Evolutionary conservation across 2,888 invertebrate genomes (phyloP), one percentile per base, ranked within the genome.

Genomic region (Oeneis ivallda): DNA sequence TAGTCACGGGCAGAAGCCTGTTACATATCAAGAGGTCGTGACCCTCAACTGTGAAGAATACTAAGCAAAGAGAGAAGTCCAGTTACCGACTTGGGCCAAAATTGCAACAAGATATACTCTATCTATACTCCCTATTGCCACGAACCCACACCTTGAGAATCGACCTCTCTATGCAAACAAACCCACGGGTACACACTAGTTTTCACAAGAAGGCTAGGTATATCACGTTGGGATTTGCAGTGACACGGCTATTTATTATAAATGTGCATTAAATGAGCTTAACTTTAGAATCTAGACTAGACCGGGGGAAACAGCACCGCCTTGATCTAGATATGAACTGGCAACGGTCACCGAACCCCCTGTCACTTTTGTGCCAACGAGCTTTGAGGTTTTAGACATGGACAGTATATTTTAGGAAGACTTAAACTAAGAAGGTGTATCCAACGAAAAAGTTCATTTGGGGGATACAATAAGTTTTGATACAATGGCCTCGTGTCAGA

Each of bases 251-350:
- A 37, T 52, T 19, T 56, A 52, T n/a, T 52, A 61, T 61, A 15
- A 61, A 52, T 61, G 61, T 63, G 19, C 59, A 59, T 62, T 52
- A 65, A 60, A 59, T 52, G 63, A 61, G 52, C 54, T 45, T 60
- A 56, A 45, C 49, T 8, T 45, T 47, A 63, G 49, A 59, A 58
- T 67, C 52, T 64, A 68, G 41, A 66, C 60, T 62, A 56, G 59
- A 60, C 39, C 64, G 43, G 43, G 64, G 68, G 60, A 60, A 66
- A 67, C 45, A 62, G 62, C 8, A 65, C 68, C 63, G 64, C 74
- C 74, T 74, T 74, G 74, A 71, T 72, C 74, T 66, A 73, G 67
- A 71, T 74, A 56, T 57, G 32, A 41, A 11, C 62, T 45, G 54
- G 62, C 34, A 43, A 17, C 60, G 71, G 72, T 65, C 70, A 47